Base-by-base conservation (phyloP, 2,888 invertebrate species). In the Hemistola chrysoprasaria region DNA sequence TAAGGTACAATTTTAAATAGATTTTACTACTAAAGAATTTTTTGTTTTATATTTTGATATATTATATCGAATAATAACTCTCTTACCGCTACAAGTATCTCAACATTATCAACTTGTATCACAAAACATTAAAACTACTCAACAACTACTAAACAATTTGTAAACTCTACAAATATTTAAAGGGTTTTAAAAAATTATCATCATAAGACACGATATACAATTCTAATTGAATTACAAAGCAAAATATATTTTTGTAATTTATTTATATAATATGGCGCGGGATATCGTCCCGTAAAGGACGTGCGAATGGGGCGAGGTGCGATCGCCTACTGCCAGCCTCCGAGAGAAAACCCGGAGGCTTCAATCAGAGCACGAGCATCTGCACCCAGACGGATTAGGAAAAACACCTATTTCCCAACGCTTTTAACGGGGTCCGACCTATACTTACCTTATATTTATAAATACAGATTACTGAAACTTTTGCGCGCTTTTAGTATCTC, bases 361-460 rank as follows among this genome's bases (percentile, higher is more conserved):
- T 64, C 64, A 57, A 70, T 68, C 71, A 68, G 20, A 3, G 50
- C 46, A 40, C 61, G 51, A 61, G 56, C 69, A 66, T 63, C 63
- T 65, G 58, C 56, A 52, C 53, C 32, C 54, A 62, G 70, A 66
- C 66, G 65, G 66, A 74, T 76, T 65, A 65, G 61, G 59, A 65
- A 68, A 64, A 72, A 72, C 67, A 69, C 65, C 62, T 67, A 62
- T 62, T 59, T 52, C 35, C 53, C 45, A 59, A 52, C 51, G 43
- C 47, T 60, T 67, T 60, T 71, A 69, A 71, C 73, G 65, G 70
- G 10, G 16, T 24, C 35, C 26, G 5, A 25, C 24, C 37, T 42
- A 40, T 37, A 42, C 5, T 65, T 57, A 16, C 16, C 16, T 16
- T 16, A 16, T 16, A 16, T 3, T 56, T 36, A 49, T 22, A 47